Percentiles rank a stretch among this genome's conserved stretches.
These are phyloP conservation scores for Drosophila cardini DNA, from an alignment of 1,140 invertebrate species.

Conservation along the genomic window DNA sequence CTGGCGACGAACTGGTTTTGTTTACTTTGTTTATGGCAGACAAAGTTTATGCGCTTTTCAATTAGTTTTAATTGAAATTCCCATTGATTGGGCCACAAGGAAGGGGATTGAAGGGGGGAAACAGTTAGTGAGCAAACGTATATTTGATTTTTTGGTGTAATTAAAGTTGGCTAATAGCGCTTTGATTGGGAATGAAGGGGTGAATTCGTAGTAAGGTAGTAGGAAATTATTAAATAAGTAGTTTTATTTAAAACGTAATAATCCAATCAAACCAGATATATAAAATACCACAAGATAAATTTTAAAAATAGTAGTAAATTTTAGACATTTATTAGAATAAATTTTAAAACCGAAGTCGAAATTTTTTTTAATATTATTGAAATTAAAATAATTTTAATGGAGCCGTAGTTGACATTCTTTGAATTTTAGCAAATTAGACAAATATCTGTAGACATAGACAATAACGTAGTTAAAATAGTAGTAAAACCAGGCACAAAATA, in stretches of 20 bases:
- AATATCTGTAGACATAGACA: no score
- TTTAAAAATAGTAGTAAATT: no score
- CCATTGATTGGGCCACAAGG: constrained; percentile 40
- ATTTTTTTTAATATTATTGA: no score
- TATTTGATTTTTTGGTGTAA: constrained; percentile 62
- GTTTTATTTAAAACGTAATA: not conserved
- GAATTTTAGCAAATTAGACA: no score
- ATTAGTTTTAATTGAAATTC: constrained; percentile 82
- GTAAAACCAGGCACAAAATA: no score
- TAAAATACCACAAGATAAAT: no score
- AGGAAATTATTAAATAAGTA: not conserved
- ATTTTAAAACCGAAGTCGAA: no score
- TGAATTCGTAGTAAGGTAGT: not conserved
- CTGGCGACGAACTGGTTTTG: constrained; percentile 46
- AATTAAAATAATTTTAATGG: no score
- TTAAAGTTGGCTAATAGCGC: constrained; percentile 55
- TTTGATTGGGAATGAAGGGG: not conserved
- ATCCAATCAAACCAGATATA: no score
- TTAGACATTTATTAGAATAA: no score
- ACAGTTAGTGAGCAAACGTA: constrained; percentile 11
- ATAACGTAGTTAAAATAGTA: no score
- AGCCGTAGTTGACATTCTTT: no score
- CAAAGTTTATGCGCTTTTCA: constrained; percentile 77
- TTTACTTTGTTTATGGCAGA: constrained; percentile 65
- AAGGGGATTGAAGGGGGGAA: not conserved